Evolutionary conservation across 2,888 invertebrate genomes (phyloP).

Genomic region (Acanthosoma haemorrhoidale): DNA sequence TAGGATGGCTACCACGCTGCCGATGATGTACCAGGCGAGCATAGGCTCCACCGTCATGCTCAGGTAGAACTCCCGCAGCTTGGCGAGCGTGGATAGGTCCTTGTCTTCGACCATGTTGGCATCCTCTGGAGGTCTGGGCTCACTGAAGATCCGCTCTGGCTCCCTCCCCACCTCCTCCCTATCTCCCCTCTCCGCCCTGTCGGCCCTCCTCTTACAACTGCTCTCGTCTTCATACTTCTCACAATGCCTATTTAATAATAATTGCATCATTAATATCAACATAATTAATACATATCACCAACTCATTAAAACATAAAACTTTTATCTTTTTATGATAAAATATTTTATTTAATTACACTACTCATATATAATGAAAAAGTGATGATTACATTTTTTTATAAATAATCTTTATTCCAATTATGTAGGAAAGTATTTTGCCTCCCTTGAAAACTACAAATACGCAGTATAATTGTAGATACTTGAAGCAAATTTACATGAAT

Average conservation of each 20-base stretch:
- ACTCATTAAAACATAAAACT: too few species aligned
- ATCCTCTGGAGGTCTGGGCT: not conserved
- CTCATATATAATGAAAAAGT: too few species aligned
- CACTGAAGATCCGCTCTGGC: not conserved
- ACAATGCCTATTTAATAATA: not conserved
- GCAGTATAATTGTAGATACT: too few species aligned
- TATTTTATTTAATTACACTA: not conserved
- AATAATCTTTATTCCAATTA: too few species aligned
- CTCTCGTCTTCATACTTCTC: not conserved
- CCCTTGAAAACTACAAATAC: too few species aligned
- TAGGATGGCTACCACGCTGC: conserved; percentile 60
- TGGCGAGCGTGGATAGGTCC: not conserved
- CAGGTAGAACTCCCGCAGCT: conserved; percentile 50
- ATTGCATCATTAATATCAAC: not conserved
- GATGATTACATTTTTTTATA: too few species aligned
- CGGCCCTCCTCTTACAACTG: not conserved
- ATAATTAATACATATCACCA: not conserved
- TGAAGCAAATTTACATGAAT: too few species aligned
- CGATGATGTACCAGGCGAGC: conserved; percentile 65
- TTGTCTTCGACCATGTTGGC: conserved; percentile 22
- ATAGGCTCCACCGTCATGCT: conserved; percentile 72
- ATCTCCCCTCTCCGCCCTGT: not conserved
- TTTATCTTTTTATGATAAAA: not conserved
- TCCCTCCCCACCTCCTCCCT: not conserved
- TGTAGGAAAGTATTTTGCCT: too few species aligned